Evolutionary conservation across 2,113 vertebrate genomes (phyloP), one percentile per base, ranked within the genome.

Genomic region (Nothoprocta perdicaria): DNA sequence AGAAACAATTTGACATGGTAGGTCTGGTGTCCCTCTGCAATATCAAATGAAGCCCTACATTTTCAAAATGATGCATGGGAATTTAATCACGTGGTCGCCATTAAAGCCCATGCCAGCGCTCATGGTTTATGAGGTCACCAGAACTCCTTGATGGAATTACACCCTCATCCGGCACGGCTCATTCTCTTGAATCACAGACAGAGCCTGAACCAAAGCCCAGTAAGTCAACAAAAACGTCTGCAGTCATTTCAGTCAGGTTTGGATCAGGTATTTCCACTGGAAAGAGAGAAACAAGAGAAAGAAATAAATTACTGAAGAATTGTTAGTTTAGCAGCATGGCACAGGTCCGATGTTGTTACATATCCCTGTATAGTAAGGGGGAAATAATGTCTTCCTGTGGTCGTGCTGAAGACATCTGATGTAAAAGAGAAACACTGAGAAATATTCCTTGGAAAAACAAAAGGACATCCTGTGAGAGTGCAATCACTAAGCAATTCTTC

Each of bases 121-220:
- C 52, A 82, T 93, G 92, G 91, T 97, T 97, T 96, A 96, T 90
- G 93, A 96, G 95, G 93, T 96, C 96, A 96, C 86, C 61, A 93
- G 78, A 95, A 96, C 89, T 87, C 82, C 89, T 91, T 93, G 94
- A 95, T 96, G 78, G 93, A 96, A 96, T 96, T 96, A 96, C 85
- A 95, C 75, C 74, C 92, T 35, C 2, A 2, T 79, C 85, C 92
- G 69, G 53, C 58, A 80, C 0, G 13, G 76, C 5, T 35, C 62
- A 92, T 78, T 92, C 89, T 96, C 72, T 83, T 67, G 68, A 90
- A 77, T 90, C 86, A 87, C 55, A 89, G 77, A 61, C 12, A 31
- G 41, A 78, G 88, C 58, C 75, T 78, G 85, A 87, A 92, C 31
- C 62, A 85, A 91, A 78, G 86, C 61, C 80, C 65, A 14, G 48